phyloP scores from a whole-genome alignment of 2,888 invertebrate genomes.

The Diadromus collaris region DNA sequence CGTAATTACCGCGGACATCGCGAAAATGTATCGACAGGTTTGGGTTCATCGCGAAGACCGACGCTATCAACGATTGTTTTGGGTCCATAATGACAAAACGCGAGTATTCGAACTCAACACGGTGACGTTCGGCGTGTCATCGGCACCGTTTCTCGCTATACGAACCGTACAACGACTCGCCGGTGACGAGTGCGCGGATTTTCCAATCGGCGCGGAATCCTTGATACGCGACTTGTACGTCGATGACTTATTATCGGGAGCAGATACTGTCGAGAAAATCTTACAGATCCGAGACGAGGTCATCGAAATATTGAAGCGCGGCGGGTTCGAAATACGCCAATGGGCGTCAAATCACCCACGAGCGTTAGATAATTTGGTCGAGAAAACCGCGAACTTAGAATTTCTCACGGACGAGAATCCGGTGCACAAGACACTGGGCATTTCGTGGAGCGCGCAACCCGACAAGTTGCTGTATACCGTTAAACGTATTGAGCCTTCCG shows the following conservation, averaged over 20 bases:
- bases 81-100: background rate
- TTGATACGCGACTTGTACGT: constrained; percentile 66
- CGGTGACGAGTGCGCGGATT: constrained; percentile 43
- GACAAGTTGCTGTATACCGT: constrained; percentile 49
- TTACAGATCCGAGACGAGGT: constrained; percentile 22
- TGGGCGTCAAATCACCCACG: background rate
- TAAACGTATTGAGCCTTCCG: no score
- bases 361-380: background rate
- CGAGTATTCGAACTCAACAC: constrained; percentile 45
- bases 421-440: constrained; percentile 40
- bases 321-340: constrained; percentile 26
- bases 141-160: constrained; percentile 64
- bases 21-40: constrained; percentile 67
- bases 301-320: constrained; percentile 29
- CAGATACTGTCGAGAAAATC: constrained; percentile 15
- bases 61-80: constrained; percentile 63
- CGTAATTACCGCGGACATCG: constrained; percentile 64
- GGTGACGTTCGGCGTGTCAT: constrained; percentile 46
- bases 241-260: constrained; percentile 67
- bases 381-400: no score
- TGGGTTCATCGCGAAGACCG: constrained; percentile 50
- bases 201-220: constrained; percentile 53
- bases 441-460: constrained; percentile 47
- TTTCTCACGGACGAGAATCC: constrained; percentile 50
- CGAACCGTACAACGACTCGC: constrained; percentile 62